Evolutionary conservation across 2,888 invertebrate genomes (phyloP).

Genomic region (Helobdella robusta): DNA sequence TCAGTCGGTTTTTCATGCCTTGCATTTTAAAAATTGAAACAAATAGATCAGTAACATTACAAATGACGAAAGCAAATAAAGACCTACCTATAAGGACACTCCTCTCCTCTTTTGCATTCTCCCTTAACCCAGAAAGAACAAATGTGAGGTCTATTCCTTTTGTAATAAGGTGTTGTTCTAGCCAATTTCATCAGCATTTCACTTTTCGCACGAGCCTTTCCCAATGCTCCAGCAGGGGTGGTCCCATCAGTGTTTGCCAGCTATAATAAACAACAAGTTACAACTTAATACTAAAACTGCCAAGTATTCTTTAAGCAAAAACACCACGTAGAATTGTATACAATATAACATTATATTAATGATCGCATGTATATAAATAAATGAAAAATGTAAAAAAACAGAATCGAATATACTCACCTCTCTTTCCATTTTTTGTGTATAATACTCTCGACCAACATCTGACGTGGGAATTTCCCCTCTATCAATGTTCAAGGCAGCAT

Average conservation of each 20-base stretch:
- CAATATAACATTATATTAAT: neutral
- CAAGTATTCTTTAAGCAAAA: no score
- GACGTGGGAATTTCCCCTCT: constrained; percentile 79
- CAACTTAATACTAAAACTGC: neutral
- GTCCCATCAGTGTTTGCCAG: constrained; percentile 51
- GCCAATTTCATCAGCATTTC: constrained; percentile 78
- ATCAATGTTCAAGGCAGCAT: constrained; percentile 73
- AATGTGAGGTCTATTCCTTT: constrained; percentile 84
- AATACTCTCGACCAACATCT: constrained; percentile 88
- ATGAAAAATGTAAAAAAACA: neutral
- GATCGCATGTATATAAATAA: neutral
- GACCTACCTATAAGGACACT: constrained; percentile 75
- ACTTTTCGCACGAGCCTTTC: constrained; percentile 62
- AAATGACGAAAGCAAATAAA: neutral
- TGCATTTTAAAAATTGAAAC: constrained; percentile 31
- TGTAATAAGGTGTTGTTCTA: constrained; percentile 85
- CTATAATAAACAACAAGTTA: constrained; percentile 33
- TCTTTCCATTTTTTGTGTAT: constrained; percentile 78
- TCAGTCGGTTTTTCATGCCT: constrained; percentile 93
- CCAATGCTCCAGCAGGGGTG: constrained; percentile 51
- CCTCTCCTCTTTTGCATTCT: constrained; percentile 87
- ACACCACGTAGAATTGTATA: neutral
- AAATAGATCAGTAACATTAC: neutral
- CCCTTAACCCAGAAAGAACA: constrained; percentile 98
- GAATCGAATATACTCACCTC: constrained; percentile 54